Evolutionary conservation across 2,797 vertebrate genomes (phyloP), one percentile per base, ranked within the genome.

Genomic region (Liasis olivaceus): DNA sequence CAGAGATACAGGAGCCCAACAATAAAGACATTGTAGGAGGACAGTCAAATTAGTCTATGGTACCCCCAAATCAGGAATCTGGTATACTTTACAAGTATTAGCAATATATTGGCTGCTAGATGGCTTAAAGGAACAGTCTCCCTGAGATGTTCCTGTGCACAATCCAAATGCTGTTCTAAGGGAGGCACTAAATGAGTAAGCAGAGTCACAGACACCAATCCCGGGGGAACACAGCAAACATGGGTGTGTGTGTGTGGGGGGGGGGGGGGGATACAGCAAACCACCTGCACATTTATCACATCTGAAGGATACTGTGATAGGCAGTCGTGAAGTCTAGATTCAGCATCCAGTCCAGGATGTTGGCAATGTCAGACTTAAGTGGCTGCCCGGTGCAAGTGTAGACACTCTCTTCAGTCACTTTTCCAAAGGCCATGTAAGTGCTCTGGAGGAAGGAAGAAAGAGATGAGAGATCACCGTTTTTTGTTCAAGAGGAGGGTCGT

Each of bases 301-400:
- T 12, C 47, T 47, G 72, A 97, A 98, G 98, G 99, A 99, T 99
- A 99, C 99, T 98, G 62, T 96, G 98, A 92, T 99, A 99, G 1
- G 99, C 99, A 0, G 98, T 91, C 93, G 98, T 98, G 94, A 99
- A 99, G 95, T 99, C 99, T 95, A 98, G 98, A 97, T 99, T 99
- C 93, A 99, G 97, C 96, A 99, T 98, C 99, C 99, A 99, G 97
- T 99, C 99, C 0, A 99, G 98, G 96, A 99, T 99, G 97, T 99
- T 99, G 95, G 99, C 98, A 0, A 99, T 99, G 94, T 99, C 99
- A 0, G 99, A 98, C 96, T 98, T 98, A 90, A 99, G 98, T 0
- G 99, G 99, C 88, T 99, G 99, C 17, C 99, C 99, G 0, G 99
- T 99, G 96, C 99, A 99, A 1, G 98, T 99, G 97, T 99, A 99